Evolutionary conservation across 2,113 vertebrate genomes (phyloP), one percentile per base, ranked within the genome.

Genomic region (Chitala chitala): DNA sequence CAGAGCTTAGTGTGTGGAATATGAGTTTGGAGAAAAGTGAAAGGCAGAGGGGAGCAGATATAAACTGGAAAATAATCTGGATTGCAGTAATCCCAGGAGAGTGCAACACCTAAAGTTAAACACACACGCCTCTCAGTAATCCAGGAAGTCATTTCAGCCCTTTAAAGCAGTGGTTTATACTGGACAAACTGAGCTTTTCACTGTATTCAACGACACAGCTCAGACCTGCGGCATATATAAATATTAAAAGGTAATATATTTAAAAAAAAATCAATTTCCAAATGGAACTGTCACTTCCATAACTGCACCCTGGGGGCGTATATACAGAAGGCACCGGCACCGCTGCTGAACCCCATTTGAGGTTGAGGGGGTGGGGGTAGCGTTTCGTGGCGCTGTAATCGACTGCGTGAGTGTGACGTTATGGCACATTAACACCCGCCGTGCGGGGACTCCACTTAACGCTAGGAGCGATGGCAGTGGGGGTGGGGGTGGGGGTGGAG

Each of bases 241-340:
- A 68, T 68, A 68, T 68, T 68, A 46, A 68, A 68, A 8, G 24
- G 42, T 20, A 68, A 46, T 12, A n/a, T 12, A 12, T 46, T 26
- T 48, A 13, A 13, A 17, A 26, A 46, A 48, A 29, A 46, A 68
- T 46, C 40, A 68, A 68, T 68, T 44, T 12, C 10, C 40, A 68
- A 44, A 68, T 44, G 42, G 40, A 26, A 38, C 26, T 38, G 22
- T 68, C 38, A 68, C 46, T 42, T 38, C 64, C 42, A 26, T 68
- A 68, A 68, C 64, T 9, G 38, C 22, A 31, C 42, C 36, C 26
- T 10, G 10, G 36, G 36, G 64, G 64, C 20, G 0, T 22, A 26
- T 24, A 42, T 40, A 66, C 40, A 44, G 44, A 31, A 42, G 40
- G 42, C 64, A 2, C 13, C 4, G 44, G 44, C 10, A 26, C 40